Evolutionary conservation across 1,140 invertebrate species (phyloP), one percentile per base, ranked within the genome.

Genomic region (Cherax destructor): DNA sequence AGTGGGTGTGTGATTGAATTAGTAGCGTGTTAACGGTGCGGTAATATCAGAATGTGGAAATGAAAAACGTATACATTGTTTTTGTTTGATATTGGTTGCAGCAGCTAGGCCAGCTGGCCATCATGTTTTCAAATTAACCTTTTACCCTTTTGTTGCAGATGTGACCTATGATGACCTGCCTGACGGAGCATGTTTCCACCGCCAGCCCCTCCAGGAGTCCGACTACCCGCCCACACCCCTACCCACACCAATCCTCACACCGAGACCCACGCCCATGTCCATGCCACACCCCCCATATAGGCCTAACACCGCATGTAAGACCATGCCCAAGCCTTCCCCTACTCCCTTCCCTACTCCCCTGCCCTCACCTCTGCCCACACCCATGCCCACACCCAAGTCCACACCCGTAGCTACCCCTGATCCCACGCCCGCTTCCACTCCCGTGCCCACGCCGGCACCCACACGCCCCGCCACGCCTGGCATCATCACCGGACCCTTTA

Each of bases 111-210:
- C 30, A 41, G 30, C 30, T 41, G 30, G 30, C 30, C 30, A 41
- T 41, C 0, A 41, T 41, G 30, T 41, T 41, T 41, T 41, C 30
- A 13, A 21, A 7, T 10, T 52, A 4, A 11, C 72, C 56, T 30
- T n/a, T 56, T 79, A 3, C 41, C 5, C 78, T 9, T 78, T 47
- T 79, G 24, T 65, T 79, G 6, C 81, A 90, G 88, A 79, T 41
- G 88, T 90, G 81, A 90, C 88, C 81, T 90, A 90, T 41, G 88
- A 90, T 78, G 88, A 90, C 88, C 81, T 90, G 56, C 88, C 88
- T 18, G 88, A 90, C 52, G 88, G 88, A 10, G 88, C 88, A 11
- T 90, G 88, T 52, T 90, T 90, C 56, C 88, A 83, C 52, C 52
- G 52, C 11, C 88, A 69, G 47, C 88, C 81, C 49, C 74, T 90